Base-by-base conservation (phyloP, 2,888 invertebrate genomes). In the Ichneumoninae sp. region DNA sequence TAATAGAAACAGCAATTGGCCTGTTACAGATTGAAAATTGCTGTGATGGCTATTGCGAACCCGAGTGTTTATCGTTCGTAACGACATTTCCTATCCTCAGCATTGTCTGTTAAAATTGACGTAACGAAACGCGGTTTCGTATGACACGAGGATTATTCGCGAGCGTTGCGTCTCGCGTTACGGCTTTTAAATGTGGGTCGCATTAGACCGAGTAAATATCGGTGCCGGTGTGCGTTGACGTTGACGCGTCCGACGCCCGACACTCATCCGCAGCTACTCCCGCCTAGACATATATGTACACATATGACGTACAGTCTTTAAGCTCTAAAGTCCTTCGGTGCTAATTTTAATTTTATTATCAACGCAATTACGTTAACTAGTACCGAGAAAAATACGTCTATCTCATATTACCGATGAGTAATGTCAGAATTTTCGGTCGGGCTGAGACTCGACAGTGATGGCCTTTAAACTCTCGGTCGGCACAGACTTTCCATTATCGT, bases 401-500 rank as follows among this genome's bases (percentile, higher is more conserved):
- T 44, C 19, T 68, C 10, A 52, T 30, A 19, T 65, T 44, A 66
- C 36, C 44, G 76, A 72, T 66, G 74, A 74, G 40, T 69, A 50
- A 65, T 26, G 10, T 54, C 33, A 57, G 44, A 69, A 74, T 69
- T 84, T 80, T 78, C 54, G 74, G 68, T 69, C 26, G 22, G 65
- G 44, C 69, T 22, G 62, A 75, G 50, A 1, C 22, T 19, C 26
- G 36, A 72, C 76, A 74, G 69, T 54, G 80, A 50, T 52, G 84
- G 72, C 62, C 54, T 80, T 69, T 69, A 72, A 47, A 74, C 69
- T 65, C 54, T 44, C 16, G 44, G 54, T n/a, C 50, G 26, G 54
- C 57, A 69, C 80, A 84, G 80, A 75, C 72, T 84, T 70, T 81
- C 71, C 80, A 77, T 80, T 84, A 84, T 80, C 84, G 72, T 76